Evolutionary conservation across 2,113 vertebrate genomes (phyloP).

Genomic region (Protobothrops flavoviridis): DNA sequence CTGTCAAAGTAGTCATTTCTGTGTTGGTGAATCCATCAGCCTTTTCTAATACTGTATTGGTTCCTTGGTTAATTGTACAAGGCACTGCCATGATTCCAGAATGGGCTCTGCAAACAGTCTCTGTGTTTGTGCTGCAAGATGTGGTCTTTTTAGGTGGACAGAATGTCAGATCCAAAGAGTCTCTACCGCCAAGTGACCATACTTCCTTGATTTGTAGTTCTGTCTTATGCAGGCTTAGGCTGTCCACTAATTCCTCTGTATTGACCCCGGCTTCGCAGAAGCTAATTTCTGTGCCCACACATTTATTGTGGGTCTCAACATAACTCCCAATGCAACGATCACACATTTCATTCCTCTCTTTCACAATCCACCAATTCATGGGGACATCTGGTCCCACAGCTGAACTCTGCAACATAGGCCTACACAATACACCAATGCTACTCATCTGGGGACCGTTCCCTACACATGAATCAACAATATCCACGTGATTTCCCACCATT

Average conservation of each 20-base stretch:
- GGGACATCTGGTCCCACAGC: slow-evolving; percentile 77
- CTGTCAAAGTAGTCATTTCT: slow-evolving; percentile 43
- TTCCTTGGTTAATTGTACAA: slow-evolving; percentile 69
- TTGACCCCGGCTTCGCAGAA: slow-evolving; percentile 79
- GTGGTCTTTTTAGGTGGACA: slow-evolving; percentile 60
- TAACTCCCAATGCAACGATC: slow-evolving; percentile 71
- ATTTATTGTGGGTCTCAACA: slow-evolving; percentile 64
- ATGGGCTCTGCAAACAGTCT: slow-evolving; percentile 67
- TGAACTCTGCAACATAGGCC: slow-evolving; percentile 49
- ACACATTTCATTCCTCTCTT: slow-evolving; percentile 69
- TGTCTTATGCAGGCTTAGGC: slow-evolving; percentile 41
- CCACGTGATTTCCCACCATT: slow-evolving; percentile 77
- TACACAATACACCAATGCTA: slow-evolving; percentile 74
- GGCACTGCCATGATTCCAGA: slow-evolving; percentile 76
- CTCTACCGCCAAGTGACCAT: slow-evolving; percentile 83
- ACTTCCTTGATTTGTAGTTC: slow-evolving; percentile 50
- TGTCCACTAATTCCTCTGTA: slow-evolving; percentile 69
- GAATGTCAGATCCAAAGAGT: slow-evolving; percentile 78
- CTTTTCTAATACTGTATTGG: slow-evolving; percentile 70
- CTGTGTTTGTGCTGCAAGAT: slow-evolving; percentile 74
- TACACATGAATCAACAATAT: slow-evolving; percentile 65
- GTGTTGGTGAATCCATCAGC: slow-evolving; percentile 79
- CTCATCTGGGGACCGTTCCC: slow-evolving; percentile 63
- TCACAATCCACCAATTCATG: slow-evolving; percentile 83
- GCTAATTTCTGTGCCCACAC: slow-evolving; percentile 68